A percentile compares a stretch with the other conserved stretches of the same genome.
These are phyloP conservation scores for Rhineura floridana DNA, from an alignment of 2,113 vertebrate species.

Conservation along the genomic window DNA sequence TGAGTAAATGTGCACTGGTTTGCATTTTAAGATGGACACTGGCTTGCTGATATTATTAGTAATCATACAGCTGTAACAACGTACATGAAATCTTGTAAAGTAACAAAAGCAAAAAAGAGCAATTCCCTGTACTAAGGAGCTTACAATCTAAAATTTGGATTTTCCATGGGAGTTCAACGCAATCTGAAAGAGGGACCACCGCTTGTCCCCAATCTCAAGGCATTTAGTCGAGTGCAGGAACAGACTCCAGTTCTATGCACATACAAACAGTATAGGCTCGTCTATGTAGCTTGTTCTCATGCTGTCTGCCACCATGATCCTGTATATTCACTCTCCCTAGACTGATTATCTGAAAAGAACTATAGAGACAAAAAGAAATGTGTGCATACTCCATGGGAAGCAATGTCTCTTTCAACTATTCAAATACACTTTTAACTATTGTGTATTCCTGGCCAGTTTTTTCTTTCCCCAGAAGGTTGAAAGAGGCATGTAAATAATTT, in stretches of 20 bases:
- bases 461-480: background rate
- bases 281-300: background rate
- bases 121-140: background rate
- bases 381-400: background rate
- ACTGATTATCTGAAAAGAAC: background rate
- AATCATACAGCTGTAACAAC: background rate
- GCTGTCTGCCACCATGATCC: background rate
- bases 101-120: background rate
- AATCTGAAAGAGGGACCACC: background rate
- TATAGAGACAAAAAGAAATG: background rate
- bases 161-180: background rate
- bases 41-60: background rate
- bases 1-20: conserved; percentile 25
- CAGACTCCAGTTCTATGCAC: background rate
- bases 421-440: background rate
- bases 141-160: background rate
- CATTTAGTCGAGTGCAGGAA: too few species aligned
- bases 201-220: background rate
- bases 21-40: conserved; percentile 42
- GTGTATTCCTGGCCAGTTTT: background rate
- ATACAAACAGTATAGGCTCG: background rate
- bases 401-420: background rate
- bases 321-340: background rate
- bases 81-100: background rate
- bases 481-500: background rate